Evolutionary conservation across 2,113 vertebrate genomes (phyloP).

Genomic region (Sturnira hondurensis): DNA sequence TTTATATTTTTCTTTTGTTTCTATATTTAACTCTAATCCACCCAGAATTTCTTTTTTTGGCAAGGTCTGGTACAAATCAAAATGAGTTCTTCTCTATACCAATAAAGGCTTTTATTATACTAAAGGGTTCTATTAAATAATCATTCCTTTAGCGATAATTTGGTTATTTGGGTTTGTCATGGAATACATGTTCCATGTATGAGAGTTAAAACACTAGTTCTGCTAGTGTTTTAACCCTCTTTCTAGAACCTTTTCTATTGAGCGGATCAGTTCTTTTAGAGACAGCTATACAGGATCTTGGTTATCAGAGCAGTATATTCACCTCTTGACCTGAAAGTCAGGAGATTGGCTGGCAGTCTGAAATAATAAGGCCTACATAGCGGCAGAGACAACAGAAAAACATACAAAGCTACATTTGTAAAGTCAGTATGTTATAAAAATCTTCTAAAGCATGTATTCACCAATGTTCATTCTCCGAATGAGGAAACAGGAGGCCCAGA

Average conservation of each 20-base stretch:
- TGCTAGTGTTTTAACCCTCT: background rate
- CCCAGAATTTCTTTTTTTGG: background rate
- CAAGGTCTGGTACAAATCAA: background rate
- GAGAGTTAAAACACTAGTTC: too few relatives aligned
- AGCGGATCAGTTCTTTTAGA: background rate
- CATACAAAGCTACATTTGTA: background rate
- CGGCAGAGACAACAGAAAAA: background rate
- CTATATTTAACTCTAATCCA: background rate
- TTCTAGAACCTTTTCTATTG: background rate
- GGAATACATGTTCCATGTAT: too few relatives aligned
- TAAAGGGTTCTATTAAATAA: background rate
- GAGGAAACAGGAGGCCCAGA: background rate
- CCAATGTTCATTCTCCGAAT: conserved; percentile 11
- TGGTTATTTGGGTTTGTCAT: background rate
- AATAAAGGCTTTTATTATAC: background rate
- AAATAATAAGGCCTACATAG: background rate
- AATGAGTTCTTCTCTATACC: background rate
- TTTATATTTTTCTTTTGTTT: background rate
- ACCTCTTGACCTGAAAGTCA: background rate
- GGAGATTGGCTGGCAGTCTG: background rate
- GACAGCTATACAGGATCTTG: background rate
- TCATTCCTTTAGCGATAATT: background rate
- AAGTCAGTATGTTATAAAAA: background rate
- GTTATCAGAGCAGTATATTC: background rate
- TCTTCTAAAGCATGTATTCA: background rate